A percentile compares a stretch with the other conserved stretches of the same genome.
phyloP scores from a whole-genome alignment of 2,888 invertebrate genomes.

The Rotaria macrura region DNA sequence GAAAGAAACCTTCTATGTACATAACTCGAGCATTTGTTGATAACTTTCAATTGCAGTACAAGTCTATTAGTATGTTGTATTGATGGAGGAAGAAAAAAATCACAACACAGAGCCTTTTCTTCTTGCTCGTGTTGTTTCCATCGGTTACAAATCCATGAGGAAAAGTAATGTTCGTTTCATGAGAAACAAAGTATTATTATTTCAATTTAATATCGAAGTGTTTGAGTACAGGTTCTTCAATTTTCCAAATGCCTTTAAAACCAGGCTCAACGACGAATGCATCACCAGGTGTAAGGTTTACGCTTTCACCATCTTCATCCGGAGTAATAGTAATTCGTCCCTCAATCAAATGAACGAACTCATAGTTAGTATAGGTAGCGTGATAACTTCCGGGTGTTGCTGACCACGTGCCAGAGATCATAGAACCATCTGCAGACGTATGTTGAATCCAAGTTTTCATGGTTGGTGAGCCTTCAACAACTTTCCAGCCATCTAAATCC shows the following conservation, averaged over 20 bases:
- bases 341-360: not conserved
- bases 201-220: not conserved
- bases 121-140: no score
- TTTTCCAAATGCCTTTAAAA: not conserved
- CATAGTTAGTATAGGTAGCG: not conserved
- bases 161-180: no score
- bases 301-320: not conserved
- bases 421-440: not conserved
- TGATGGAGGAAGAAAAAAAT: no score
- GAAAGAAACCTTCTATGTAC: no score
- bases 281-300: not conserved
- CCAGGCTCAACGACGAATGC: not conserved
- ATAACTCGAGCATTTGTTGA: no score
- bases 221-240: not conserved
- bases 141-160: no score
- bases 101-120: no score
- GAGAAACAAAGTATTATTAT: no score
- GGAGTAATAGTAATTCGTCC: not conserved
- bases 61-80: no score
- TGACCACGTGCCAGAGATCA: not conserved
- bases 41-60: no score
- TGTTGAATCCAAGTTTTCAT: not conserved
- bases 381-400: not conserved
- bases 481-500: not conserved
- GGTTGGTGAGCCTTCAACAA: not conserved